phyloP scores from a whole-genome alignment of 1,140 invertebrate species.

The Elysia chlorotica region DNA sequence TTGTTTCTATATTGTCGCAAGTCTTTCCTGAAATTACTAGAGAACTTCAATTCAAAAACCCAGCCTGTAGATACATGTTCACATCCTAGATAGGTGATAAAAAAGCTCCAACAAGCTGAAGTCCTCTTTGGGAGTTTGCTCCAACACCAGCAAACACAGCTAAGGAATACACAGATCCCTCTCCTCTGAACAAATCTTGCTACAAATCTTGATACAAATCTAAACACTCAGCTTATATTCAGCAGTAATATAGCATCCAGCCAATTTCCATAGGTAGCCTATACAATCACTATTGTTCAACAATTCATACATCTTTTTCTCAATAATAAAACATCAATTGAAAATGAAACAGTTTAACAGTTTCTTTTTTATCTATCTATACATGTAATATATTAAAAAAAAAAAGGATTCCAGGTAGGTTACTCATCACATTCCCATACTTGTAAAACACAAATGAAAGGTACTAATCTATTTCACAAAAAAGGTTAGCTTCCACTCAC shows the following conservation, averaged over 20 bases:
- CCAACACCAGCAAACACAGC: too few relatives aligned
- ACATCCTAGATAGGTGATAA: too few relatives aligned
- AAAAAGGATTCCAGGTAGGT: neutral
- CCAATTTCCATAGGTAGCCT: neutral
- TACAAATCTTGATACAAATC: neutral
- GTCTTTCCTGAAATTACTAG: too few relatives aligned
- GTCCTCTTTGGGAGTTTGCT: too few relatives aligned
- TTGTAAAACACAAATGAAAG: neutral
- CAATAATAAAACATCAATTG: neutral
- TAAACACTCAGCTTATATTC: neutral
- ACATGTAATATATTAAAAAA: neutral
- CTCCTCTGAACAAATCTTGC: neutral
- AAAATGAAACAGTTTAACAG: neutral
- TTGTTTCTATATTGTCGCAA: too few relatives aligned
- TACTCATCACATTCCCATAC: neutral
- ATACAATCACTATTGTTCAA: too few relatives aligned
- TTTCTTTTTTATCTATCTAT: neutral
- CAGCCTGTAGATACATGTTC: too few relatives aligned
- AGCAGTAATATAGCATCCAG: neutral
- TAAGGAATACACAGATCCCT: too few relatives aligned
- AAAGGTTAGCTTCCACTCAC: slow-evolving; percentile 29
- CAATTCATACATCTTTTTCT: too few relatives aligned
- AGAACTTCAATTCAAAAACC: too few relatives aligned
- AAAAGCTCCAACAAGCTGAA: too few relatives aligned
- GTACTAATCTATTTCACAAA: neutral